Base-by-base conservation (phyloP, 2,113 vertebrate species). In the Clarias gariepinus region DNA sequence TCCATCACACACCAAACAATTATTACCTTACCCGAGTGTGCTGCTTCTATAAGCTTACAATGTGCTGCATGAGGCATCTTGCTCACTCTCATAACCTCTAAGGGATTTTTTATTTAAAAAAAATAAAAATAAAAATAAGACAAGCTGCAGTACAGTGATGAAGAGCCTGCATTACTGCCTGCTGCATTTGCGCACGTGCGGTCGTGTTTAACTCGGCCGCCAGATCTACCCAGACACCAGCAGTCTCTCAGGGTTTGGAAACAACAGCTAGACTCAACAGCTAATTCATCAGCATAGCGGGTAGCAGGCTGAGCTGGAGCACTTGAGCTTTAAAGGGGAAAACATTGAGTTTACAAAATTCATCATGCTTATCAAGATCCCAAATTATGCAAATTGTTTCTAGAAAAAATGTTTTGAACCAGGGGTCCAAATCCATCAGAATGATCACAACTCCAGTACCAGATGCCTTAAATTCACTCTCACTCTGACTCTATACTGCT, bases 261-360 rank as follows among this genome's bases (percentile, higher is more conserved):
- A 94, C 92, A 93, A 93, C 86, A 88, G 91, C 91, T 88, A 91
- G 90, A 93, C 91, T 91, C 87, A 91, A 90, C 87, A 88, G 92
- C 93, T 93, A 94, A 95, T 95, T 94, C 91, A 95, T 94, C 93
- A 94, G 89, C 88, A 87, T 82, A 91, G 91, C 85, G 87, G 76
- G 86, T 87, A 85, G 92, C 91, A 93, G 93, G 92, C 93, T 92
- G 63, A 93, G 90, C 87, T 71, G 89, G 89, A 90, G 91, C 87
- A 47, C 9, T 73, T 41, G 36, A 41, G 36, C 69, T 88, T 91
- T 90, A 88, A 89, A 84, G 90, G 86, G 5, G 76, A 57, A 10
- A 33, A 58, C 18, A 58, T 10, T 1, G n/a, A 28, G 1, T 55
- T 18, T 55, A 28, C 74, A 28, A 6, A 16, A 41, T 73, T 41